Conservation (phyloP, 2,113 vertebrate species). For the Uropsilus gracilis region DNA sequence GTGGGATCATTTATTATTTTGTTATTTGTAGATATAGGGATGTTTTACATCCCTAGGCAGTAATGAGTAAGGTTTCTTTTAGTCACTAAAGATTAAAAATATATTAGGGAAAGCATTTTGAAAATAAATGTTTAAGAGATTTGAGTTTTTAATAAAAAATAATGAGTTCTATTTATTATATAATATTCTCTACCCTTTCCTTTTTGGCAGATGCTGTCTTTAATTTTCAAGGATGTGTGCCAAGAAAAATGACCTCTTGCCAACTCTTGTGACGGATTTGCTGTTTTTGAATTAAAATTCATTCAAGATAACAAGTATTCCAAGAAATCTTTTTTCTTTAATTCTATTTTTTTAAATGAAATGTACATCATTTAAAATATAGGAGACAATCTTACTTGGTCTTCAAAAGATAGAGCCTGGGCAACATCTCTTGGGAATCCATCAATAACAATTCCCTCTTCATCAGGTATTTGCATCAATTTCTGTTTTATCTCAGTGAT, state of each 20-base stretch:
- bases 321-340: constrained; percentile 52
- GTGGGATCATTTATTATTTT: background rate
- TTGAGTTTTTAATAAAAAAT: constrained; percentile 52
- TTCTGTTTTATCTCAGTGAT: constrained; percentile 99
- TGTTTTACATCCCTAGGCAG: background rate
- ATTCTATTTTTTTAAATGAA: constrained; percentile 48
- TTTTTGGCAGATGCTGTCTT: constrained; percentile 47
- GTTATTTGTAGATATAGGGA: background rate
- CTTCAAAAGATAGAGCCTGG: constrained; percentile 97
- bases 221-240: constrained; percentile 32
- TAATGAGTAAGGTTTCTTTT: background rate
- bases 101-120: background rate
- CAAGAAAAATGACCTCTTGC: constrained; percentile 57
- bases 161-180: constrained; percentile 42
- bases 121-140: constrained; percentile 48
- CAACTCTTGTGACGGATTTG: constrained; percentile 44
- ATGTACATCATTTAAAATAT: constrained; percentile 67
- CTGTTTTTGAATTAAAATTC: constrained; percentile 57
- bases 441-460: constrained; percentile 96
- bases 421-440: constrained; percentile 98
- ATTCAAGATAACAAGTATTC: constrained; percentile 55
- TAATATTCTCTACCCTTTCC: constrained; percentile 41
- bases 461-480: constrained; percentile 98
- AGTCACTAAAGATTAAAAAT: constrained; percentile 32
- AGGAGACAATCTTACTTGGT: constrained; percentile 91